Evolutionary conservation across 2,888 invertebrate species (phyloP), one percentile per base, ranked within the genome.

Genomic region (Thereva nobilitata): DNA sequence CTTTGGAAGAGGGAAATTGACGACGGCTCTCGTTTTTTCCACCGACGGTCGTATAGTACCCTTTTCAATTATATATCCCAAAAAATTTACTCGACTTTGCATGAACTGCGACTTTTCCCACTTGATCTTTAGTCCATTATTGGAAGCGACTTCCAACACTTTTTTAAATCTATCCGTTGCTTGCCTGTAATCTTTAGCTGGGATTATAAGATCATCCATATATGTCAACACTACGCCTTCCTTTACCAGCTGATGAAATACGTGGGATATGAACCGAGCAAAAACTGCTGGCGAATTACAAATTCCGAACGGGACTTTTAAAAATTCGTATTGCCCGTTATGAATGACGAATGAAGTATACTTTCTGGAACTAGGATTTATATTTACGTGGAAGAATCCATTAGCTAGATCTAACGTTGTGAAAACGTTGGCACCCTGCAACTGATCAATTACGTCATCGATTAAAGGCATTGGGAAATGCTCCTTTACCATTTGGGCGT

Each of bases 221-320:
- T 56, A 67, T 2, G 57, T 50, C 9, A 49, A 35, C 23, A 64
- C 12, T 2, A 44, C n/a, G 37, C 45, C 66, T 50, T 66, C 53
- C 4, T 55, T 47, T 34, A 67, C 54, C 8, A 63, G 10, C 41
- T 67, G 47, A 38, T 55, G 45, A 53, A 61, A 67, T 6, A 52
- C 45, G 3, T 7, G 23, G 5, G 49, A 45, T 5, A 67, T 12
- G 8, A 49, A 35, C 35, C 77, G 55, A 23, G 72, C 76, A 56
- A 79, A 78, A 37, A 75, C 72, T 8, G 74, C 70, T 9, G 79
- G 79, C 4, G 72, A 73, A 35, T 76, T 77, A 47, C 75, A 76
- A 5, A 79, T 54, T 5, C 79, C 79, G 72, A 80, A 81, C 0
- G 79, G 79, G 54, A 73, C 73, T 69, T 70, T 74, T 6, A 74